Percentiles rank a stretch among this genome's conserved stretches.
These are phyloP conservation scores for Origma solitaria DNA, from an alignment of 2,113 vertebrate species.

Conservation along the genomic window DNA sequence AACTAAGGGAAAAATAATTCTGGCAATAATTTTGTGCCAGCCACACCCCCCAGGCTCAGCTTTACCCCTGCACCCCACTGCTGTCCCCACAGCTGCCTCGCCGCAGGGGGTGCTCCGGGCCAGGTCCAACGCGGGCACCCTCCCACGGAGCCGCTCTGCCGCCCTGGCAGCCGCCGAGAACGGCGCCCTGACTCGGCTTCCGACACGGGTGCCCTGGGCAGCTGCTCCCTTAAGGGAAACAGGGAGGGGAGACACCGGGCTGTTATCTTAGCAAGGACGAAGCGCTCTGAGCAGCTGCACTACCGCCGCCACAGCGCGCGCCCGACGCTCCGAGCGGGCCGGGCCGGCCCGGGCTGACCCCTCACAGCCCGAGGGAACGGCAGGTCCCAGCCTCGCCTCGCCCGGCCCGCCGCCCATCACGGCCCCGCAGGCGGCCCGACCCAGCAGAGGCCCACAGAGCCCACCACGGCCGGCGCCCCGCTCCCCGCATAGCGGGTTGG, in stretches of 20 bases:
- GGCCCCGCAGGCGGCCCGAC: neutral
- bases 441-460: neutral
- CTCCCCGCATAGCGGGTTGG: neutral
- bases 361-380: neutral
- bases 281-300: rapidly evolving
- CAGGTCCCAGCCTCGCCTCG: too few relatives aligned
- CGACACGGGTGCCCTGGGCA: neutral
- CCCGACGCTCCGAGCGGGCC: too few relatives aligned
- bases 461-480: too few relatives aligned
- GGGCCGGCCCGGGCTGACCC: too few relatives aligned
- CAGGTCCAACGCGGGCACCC: neutral
- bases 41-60: rapidly evolving
- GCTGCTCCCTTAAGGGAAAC: neutral
- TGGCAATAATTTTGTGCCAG: rapidly evolving
- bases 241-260: rapidly evolving
- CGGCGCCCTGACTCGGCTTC: neutral
- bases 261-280: rapidly evolving
- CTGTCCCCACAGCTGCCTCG: neutral
- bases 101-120: neutral
- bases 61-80: neutral
- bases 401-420: too few relatives aligned
- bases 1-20: neutral
- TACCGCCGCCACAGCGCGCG: neutral
- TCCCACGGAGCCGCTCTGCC: rapidly evolving
- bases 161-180: neutral